These are phyloP conservation scores for Danio kyathit DNA, from an alignment of 2,797 vertebrate species.

Conservation along the genomic window DNA sequence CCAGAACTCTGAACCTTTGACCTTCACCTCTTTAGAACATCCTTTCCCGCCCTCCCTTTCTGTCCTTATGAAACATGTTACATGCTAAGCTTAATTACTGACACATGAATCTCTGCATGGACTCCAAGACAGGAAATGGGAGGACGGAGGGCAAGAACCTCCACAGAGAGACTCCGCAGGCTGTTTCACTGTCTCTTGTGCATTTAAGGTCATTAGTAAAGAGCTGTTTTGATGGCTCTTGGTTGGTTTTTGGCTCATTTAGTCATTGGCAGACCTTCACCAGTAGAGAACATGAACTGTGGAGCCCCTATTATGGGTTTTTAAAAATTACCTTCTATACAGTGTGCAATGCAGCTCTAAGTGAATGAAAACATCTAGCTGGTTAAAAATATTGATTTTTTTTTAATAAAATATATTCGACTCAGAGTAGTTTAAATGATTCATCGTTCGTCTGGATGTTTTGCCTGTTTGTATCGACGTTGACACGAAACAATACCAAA, in stretches of 20 bases:
- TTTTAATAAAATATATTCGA: too few species aligned
- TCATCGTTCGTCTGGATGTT: too few species aligned
- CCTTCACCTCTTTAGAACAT: constrained; percentile 17
- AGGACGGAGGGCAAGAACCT: constrained; percentile 24
- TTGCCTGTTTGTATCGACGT: too few species aligned
- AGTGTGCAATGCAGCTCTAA: too few species aligned
- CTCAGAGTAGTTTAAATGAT: too few species aligned
- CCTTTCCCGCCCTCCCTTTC: not conserved
- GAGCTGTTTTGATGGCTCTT: constrained; percentile 2
- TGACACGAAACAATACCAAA: too few species aligned
- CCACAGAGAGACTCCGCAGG: constrained; percentile 8
- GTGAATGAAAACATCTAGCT: too few species aligned
- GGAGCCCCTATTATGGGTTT: too few species aligned
- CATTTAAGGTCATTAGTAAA: not conserved
- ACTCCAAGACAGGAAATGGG: constrained; percentile 37
- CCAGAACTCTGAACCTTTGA: not conserved
- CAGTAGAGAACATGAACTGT: not conserved
- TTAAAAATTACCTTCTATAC: too few species aligned
- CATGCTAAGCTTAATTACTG: constrained; percentile 29
- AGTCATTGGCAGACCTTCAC: not conserved
- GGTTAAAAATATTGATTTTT: too few species aligned
- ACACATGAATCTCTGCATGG: constrained; percentile 24
- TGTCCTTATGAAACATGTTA: not conserved
- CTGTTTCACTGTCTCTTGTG: not conserved
- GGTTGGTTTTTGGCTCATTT: not conserved